Evolutionary conservation across 64 coral and sea anemone genomes (phyloP).

Genomic region (Stylophora pistillata): DNA sequence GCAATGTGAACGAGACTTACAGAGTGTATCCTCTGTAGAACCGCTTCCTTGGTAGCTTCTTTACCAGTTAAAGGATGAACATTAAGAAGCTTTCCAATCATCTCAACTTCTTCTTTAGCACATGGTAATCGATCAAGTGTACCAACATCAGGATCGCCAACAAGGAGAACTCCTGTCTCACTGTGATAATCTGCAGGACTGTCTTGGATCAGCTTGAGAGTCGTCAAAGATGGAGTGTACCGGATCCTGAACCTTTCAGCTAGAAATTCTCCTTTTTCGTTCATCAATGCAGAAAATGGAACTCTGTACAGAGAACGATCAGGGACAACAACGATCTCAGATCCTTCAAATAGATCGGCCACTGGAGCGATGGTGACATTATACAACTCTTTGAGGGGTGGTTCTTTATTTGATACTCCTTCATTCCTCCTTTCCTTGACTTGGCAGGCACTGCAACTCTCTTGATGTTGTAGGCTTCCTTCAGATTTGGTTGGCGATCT

Average conservation of each 20-base stretch:
- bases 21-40: background rate
- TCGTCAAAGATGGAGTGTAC: background rate
- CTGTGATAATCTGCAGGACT: no score
- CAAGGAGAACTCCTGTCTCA: background rate
- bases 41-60: background rate
- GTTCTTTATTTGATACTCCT: background rate
- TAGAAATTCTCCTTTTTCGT: background rate
- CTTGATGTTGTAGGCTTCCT: background rate
- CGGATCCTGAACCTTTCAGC: background rate
- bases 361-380: background rate
- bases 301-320: no score
- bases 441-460: background rate
- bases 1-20: background rate
- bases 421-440: background rate
- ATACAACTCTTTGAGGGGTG: background rate
- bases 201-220: no score
- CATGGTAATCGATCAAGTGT: background rate
- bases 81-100: background rate
- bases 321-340: background rate
- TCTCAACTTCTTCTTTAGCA: background rate
- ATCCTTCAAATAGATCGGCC: background rate
- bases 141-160: constrained; percentile 18
- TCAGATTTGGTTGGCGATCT: background rate
- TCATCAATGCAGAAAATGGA: no score
- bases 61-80: background rate